These are phyloP conservation scores for Oryzias celebensis DNA, from an alignment of 2,113 vertebrate genomes.

Conservation along the genomic window DNA sequence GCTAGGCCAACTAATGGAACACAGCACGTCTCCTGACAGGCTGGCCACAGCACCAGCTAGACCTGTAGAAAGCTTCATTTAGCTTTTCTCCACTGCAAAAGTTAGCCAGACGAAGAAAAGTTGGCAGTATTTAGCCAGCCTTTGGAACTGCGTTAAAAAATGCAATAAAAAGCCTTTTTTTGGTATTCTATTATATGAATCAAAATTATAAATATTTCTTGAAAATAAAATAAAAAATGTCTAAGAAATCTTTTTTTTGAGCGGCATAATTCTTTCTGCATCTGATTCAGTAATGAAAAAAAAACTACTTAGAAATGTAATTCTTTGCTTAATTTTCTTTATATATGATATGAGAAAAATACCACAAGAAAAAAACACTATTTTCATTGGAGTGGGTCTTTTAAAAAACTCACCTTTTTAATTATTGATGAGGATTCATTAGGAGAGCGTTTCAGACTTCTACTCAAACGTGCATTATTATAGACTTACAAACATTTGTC, in stretches of 20 bases:
- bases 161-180: not conserved
- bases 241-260: not conserved
- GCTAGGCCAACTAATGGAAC: slow-evolving; percentile 80
- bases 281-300: too few relatives aligned
- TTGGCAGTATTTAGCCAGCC: slow-evolving; percentile 46
- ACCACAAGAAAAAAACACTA: too few relatives aligned
- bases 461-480: too few relatives aligned
- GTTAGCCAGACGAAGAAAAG: slow-evolving; percentile 51
- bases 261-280: too few relatives aligned
- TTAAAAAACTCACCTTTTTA: too few relatives aligned
- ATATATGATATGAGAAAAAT: too few relatives aligned
- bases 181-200: not conserved
- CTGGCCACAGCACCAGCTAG: slow-evolving; percentile 67
- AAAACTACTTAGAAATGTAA: not conserved
- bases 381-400: too few relatives aligned
- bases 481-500: too few relatives aligned
- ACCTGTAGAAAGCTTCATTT: slow-evolving; percentile 77
- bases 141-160: not conserved
- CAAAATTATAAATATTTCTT: slow-evolving; percentile 1
- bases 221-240: slow-evolving; percentile 8
- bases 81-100: slow-evolving; percentile 64
- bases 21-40: slow-evolving; percentile 79
- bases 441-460: too few relatives aligned
- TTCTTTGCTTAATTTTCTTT: too few relatives aligned
- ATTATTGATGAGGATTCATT: too few relatives aligned